A percentile compares a stretch with the other conserved stretches of the same genome.
Conservation (phyloP, 2,113 vertebrate genomes). For the Narcine bancroftii region DNA sequence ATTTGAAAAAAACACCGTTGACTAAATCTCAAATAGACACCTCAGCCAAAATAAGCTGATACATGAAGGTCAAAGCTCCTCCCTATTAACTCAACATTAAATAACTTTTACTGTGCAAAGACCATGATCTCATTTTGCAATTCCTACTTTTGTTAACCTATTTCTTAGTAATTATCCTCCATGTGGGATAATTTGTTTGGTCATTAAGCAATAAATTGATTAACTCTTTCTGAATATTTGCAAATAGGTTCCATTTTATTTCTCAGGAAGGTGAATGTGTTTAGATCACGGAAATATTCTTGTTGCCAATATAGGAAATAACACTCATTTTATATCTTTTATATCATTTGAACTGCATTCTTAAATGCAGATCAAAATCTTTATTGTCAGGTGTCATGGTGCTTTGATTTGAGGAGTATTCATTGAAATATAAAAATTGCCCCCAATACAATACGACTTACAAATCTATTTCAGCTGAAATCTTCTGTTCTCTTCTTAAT, state of each 20-base stretch:
- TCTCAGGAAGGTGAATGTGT: background rate
- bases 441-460: background rate
- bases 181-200: background rate
- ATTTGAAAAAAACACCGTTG: conserved; percentile 4
- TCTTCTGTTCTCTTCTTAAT: no score
- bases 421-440: background rate
- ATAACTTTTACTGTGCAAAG: background rate
- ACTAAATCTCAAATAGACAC: conserved; percentile 7
- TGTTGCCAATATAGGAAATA: background rate
- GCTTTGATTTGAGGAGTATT: background rate
- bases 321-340: background rate
- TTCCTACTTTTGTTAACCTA: background rate
- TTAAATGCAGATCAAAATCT: background rate
- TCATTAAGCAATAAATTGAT: background rate
- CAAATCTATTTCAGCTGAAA: background rate
- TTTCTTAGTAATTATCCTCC: background rate
- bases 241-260: no score
- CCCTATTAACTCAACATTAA: conserved; percentile 20
- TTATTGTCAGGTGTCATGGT: background rate
- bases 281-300: background rate
- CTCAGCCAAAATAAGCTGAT: background rate
- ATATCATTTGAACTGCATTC: background rate
- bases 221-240: background rate
- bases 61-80: background rate
- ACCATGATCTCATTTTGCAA: background rate